Evolutionary conservation across 2,797 vertebrate species (phyloP), one percentile per base, ranked within the genome.

Genomic region (Mastacembelus armatus): DNA sequence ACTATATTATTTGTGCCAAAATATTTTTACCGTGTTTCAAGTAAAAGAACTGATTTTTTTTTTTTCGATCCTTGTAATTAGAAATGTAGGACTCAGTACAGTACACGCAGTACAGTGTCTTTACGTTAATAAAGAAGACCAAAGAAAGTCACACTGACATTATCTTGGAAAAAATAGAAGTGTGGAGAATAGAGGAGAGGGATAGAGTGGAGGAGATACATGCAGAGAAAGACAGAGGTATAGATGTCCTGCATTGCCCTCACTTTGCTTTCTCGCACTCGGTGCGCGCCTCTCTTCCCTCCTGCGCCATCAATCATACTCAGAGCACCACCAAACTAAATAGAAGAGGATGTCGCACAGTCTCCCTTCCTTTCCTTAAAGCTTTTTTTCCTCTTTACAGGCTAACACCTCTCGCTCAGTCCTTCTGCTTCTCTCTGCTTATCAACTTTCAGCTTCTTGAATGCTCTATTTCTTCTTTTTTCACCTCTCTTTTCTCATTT

Each of bases 271-370:
- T 73, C 71, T 76, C 65, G 22, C 9, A 42, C 64, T 71, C 24
- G 21, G 66, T 50, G 73, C 71, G 77, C 39, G 81, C 83, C 74
- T 86, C 78, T 51, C 45, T 73, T 83, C 75, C 75, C 80, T 84
- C 71, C 77, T 14, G 74, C 86, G 83, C 86, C 85, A 92, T 93
- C 92, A 90, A 91, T 93, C 90, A 89, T 74, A 74, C 83, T 90
- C 86, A 84, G 45, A 80, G 74, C 85, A 66, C 71, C 80, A 74
- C 79, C 82, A 84, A 83, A 82, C 88, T 81, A 89, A 87, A 89
- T 80, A 66, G 77, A 76, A 82, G 87, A 91, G 84, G 80, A 94
- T 93, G 86, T 83, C 83, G 82, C 87, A 62, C 86, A 85, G 92
- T 85, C 66, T 78, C 77, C 66, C 71, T 63, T 65, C 55, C 64